Evolutionary conservation across 2,113 vertebrate genomes (phyloP).

Genomic region (Petrocephalus microphthalmus): DNA sequence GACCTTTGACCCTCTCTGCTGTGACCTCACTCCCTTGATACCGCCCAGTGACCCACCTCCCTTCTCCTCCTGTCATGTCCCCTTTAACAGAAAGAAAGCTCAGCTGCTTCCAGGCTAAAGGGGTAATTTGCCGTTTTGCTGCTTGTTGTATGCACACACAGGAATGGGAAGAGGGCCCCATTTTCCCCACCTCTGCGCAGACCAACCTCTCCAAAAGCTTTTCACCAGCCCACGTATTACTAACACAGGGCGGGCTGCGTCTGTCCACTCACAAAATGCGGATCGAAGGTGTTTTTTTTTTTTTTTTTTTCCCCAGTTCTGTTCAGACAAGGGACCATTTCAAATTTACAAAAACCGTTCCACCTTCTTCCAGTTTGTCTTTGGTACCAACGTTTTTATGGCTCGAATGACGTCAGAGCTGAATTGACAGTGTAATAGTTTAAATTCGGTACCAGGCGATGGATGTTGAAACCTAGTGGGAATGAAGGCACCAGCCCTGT

Average conservation of each 20-base stretch:
- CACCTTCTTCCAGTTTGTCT: background rate
- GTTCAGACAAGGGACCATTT: background rate
- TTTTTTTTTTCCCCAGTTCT: conserved; percentile 7
- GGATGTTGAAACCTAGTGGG: background rate
- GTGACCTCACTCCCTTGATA: background rate
- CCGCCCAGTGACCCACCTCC: background rate
- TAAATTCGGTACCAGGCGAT: background rate
- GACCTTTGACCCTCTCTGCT: background rate
- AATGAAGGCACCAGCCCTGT: background rate
- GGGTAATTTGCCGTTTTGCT: conserved; percentile 82
- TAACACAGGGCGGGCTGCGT: conserved; percentile 51
- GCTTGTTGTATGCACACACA: conserved; percentile 92
- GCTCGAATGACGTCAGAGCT: background rate
- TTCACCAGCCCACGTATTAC: conserved; percentile 76
- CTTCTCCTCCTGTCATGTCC: conserved; percentile 9
- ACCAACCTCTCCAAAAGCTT: conserved; percentile 77
- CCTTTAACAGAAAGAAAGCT: conserved; percentile 23
- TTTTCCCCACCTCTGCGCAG: conserved; percentile 73
- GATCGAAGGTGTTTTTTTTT: background rate
- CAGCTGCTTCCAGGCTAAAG: conserved; percentile 39
- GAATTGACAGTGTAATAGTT: background rate
- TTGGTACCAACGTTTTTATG: background rate
- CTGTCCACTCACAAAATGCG: background rate
- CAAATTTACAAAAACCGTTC: background rate
- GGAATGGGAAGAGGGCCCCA: conserved; percentile 79